These are phyloP conservation scores for Pachydiplax longipennis DNA, from an alignment of 2,888 invertebrate species.

Conservation along the genomic window DNA sequence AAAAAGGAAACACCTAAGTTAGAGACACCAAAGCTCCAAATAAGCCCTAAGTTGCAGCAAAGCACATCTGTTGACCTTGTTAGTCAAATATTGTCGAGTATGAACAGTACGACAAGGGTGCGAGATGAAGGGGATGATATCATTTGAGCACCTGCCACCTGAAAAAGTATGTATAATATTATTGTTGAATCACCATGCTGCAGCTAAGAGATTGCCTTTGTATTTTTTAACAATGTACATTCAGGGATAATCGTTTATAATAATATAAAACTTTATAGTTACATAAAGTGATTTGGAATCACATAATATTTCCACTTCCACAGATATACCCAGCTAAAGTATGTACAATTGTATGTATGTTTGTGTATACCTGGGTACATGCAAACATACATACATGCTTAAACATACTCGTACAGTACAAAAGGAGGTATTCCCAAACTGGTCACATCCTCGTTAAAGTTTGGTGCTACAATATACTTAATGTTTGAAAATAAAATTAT, in stretches of 20 bases:
- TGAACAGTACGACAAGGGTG: slow-evolving; percentile 14
- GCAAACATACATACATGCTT: not conserved
- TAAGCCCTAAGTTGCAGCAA: not conserved
- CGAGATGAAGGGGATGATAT: slow-evolving; percentile 18
- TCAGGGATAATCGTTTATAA: slow-evolving; percentile 36
- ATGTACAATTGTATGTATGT: not conserved
- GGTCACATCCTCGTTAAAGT: slow-evolving; percentile 34
- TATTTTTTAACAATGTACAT: slow-evolving; percentile 33
- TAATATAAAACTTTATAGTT: slow-evolving; percentile 19
- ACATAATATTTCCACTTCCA: slow-evolving; percentile 3
- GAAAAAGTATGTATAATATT: slow-evolving; percentile 12
- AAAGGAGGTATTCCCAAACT: slow-evolving; percentile 42
- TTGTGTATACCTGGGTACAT: not conserved
- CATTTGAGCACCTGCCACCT: slow-evolving; percentile 22
- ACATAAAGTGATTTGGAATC: slow-evolving; percentile 27
- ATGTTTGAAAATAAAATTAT: slow-evolving; percentile 3
- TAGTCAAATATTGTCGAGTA: slow-evolving; percentile 40
- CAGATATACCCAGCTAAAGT: slow-evolving; percentile 13
- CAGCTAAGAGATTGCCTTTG: slow-evolving; percentile 27
- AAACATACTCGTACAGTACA: slow-evolving; percentile 3
- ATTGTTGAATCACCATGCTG: slow-evolving; percentile 19
- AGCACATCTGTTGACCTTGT: slow-evolving; percentile 33
- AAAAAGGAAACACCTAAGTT: slow-evolving; percentile 17
- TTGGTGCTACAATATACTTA: slow-evolving; percentile 39
- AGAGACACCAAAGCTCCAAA: slow-evolving; percentile 20